Percentiles rank a stretch among this genome's conserved stretches.
phyloP scores from a whole-genome alignment of 2,888 invertebrate species.

The Dendrolimus pini region DNA sequence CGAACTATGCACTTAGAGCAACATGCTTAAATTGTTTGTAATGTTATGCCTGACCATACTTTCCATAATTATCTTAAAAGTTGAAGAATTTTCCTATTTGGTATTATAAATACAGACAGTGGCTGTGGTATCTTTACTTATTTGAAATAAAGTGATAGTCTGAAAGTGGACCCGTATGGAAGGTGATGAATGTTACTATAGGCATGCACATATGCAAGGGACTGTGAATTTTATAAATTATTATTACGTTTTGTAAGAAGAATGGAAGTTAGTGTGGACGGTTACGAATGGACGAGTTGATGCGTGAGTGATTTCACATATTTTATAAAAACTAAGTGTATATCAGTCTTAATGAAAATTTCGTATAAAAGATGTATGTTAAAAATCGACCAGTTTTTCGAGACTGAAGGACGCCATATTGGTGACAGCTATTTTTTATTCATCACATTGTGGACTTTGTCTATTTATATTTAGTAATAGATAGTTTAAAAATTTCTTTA shows the following conservation, averaged over 20 bases:
- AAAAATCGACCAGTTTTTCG: conserved; percentile 55
- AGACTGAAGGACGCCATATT: conserved; percentile 69
- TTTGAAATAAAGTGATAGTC: conserved; percentile 58
- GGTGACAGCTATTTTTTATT: conserved; percentile 54
- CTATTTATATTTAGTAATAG: too few relatives aligned
- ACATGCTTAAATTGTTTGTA: conserved; percentile 6
- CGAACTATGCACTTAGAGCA: conserved; percentile 50
- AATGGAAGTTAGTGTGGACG: conserved; percentile 48
- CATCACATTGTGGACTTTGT: conserved; percentile 34
- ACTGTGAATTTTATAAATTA: conserved; percentile 74
- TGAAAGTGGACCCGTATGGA: conserved; percentile 45
- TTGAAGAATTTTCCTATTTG: conserved; percentile 74
- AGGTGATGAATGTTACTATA: conserved; percentile 69
- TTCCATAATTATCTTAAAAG: conserved; percentile 59
- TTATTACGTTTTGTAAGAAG: conserved; percentile 65
- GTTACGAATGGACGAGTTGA: conserved; percentile 35
- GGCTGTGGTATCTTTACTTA: conserved; percentile 77
- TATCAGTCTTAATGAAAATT: conserved; percentile 55
- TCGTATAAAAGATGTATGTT: conserved; percentile 52
- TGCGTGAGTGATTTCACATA: conserved; percentile 48
- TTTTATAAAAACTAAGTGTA: conserved; percentile 63
- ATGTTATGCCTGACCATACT: conserved; percentile 59
- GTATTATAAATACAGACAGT: conserved; percentile 76
- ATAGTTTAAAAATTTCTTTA: too few relatives aligned
- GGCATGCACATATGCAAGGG: conserved; percentile 76